Evolutionary conservation across 2,888 invertebrate genomes (phyloP), one percentile per base, ranked within the genome.

Genomic region (Dynastes hyllus): DNA sequence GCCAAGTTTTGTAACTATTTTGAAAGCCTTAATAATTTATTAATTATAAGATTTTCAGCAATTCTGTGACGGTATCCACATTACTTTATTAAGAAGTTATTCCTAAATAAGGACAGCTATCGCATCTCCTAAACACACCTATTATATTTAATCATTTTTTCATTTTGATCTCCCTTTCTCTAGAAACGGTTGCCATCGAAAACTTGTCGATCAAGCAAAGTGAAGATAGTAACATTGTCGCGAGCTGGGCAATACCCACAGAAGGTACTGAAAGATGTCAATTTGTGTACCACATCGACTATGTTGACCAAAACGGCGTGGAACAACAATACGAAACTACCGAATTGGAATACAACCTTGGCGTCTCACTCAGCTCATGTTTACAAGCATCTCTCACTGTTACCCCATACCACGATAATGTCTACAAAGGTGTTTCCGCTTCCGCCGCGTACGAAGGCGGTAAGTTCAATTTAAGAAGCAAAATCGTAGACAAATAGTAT

Each of bases 211-310:
- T 75, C 8, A n/a, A 0, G 0, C 40, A 75, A 45, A 13, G 9
- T 1, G 22, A 27, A 2, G 37, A 32, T 3, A 37, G 37, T 4
- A 45, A 5, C n/a, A 6, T 77, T 1, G 16, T 55, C 13, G 69
- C 69, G 3, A 32, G 11, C 9, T 77, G 77, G 77, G 27, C 13
- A 4, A 37, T 51, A 13, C 77, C 77, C 2, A 22, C 55, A 27
- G 37, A 40, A 37, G 66, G 50, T 6, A 51, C 58, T 16, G 77
- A 77, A 58, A 37, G 32, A 3, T 77, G 77, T 27, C 22, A 55
- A 11, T 69, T 77, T 27, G 22, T 53, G 27, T 77, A 77, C 45
- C 29, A 32, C n/a, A 29, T 77, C n/a, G 37, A 27, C 5, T 69
- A 69, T 13, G 51, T 58, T 2, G n/a, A 58, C 8, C 4, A 16